Evolutionary conservation across 2,113 vertebrate species (phyloP), one percentile per base, ranked within the genome.

Genomic region (Sylvietta virens): DNA sequence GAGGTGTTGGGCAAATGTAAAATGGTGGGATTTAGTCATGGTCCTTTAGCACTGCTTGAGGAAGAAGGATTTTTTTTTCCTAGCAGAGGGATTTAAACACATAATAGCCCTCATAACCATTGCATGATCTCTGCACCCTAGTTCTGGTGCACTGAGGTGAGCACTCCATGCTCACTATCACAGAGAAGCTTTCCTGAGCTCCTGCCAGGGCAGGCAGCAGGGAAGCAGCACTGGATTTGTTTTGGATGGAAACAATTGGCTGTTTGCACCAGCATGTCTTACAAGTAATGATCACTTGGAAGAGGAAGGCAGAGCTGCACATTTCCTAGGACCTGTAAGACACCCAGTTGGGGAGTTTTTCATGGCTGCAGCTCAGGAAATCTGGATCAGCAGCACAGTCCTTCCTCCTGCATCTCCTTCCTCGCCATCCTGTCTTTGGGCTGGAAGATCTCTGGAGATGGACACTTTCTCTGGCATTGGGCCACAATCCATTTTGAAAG

Each of bases 81-180:
- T 35, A 8, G 30, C 30, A 66, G 51, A 44, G 39, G 27, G 1
- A 31, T 65, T 44, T 73, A 33, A 78, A 61, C 40, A 61, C 4
- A 27, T 37, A n/a, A 31, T n/a, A 64, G 15, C 4, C n/a, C 15
- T 83, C 37, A n/a, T 3, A n/a, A 58, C 6, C 15, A 22, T 3
- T 2, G 1, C 23, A 14, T 0, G 1, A 30, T 15, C 37, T 17
- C 8, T n/a, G 31, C 47, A 58, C 5, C 2, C 24, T 19, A 1
- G 10, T 24, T 39, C 7, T 39, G 30, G 37, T 60, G 35, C 47
- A 9, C 9, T 1, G n/a, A 39, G 50, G 37, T 39, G 76, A 39
- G 22, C 17, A 24, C 2, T 1, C 28, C 33, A 14, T 0, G 3
- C 23, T 87, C 45, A 44, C 24, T 24, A 10, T 28, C 74, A 4